Evolutionary conservation across 2,888 invertebrate genomes (phyloP), one percentile per base, ranked within the genome.

Genomic region (Ennomos quercinarius): DNA sequence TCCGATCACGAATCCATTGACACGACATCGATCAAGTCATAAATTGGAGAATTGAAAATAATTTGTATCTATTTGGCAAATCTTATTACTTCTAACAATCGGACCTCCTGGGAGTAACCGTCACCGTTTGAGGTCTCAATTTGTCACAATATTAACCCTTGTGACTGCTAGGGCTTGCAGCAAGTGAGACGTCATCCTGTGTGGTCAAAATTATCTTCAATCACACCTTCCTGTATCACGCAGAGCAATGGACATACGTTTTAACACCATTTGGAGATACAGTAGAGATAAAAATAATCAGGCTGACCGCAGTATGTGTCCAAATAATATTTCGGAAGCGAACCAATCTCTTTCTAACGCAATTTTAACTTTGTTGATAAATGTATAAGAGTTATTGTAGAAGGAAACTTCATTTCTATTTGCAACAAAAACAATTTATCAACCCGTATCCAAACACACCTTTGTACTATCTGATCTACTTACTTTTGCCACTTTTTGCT

Each of bases 191-290:
- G 76, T 91, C 90, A 88, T 70, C 76, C 73, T 91, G 91, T 89
- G 91, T 87, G 91, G 91, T 72, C 84, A 76, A 56, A 74, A 77
- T 87, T 85, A 84, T 84, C 84, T 81, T 77, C 82, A 68, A 81
- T 73, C 76, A 63, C 68, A 87, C 84, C 91, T 91, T 91, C 90
- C 91, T 91, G 89, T 89, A 73, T 81, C 92, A 89, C 83, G 88
- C 87, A 78, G 91, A 66, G 91, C 72, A 70, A 79, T 83, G 86
- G 89, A 92, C 91, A 92, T 81, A 80, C 72, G 84, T 89, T 91
- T 91, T 92, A 90, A 91, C 91, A 86, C 91, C 83, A 85, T 89
- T 57, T 86, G 81, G 61, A 85, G 91, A 91, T 91, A 86, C 71
- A 66, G 68, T 49, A 58, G 48, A 83, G 89, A 90, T 90, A 91